Conservation (phyloP, 1,140 invertebrate genomes). For the Laupala kohalensis region DNA sequence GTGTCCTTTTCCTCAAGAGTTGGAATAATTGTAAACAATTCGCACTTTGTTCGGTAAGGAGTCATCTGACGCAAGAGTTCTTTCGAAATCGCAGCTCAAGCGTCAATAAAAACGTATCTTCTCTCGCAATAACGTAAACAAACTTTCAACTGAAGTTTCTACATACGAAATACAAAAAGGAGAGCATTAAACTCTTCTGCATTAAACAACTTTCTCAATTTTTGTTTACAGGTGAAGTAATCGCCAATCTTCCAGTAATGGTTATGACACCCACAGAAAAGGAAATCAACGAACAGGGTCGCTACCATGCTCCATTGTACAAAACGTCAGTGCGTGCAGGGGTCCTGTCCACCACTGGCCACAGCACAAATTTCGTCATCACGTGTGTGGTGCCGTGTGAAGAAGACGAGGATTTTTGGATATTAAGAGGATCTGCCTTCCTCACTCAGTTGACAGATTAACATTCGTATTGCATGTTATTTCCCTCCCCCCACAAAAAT, state of each 20-base stretch:
- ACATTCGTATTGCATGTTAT: neutral
- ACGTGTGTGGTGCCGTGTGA: slow-evolving; percentile 55
- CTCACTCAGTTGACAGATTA: slow-evolving; percentile 61
- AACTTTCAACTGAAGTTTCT: too few species aligned
- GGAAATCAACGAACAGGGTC: slow-evolving; percentile 39
- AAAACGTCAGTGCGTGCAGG: slow-evolving; percentile 75
- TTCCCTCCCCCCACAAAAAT: too few species aligned
- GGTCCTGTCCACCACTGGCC: slow-evolving; percentile 71
- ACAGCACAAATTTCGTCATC: slow-evolving; percentile 80
- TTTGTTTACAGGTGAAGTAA: slow-evolving; percentile 47
- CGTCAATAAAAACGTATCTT: too few species aligned
- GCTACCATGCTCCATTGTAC: slow-evolving; percentile 68
- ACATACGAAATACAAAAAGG: too few species aligned
- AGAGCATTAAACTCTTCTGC: too few species aligned
- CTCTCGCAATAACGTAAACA: too few species aligned
- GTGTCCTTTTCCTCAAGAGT: too few species aligned
- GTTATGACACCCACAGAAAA: slow-evolving; percentile 54
- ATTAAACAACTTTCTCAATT: neutral
- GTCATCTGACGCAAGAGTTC: too few species aligned
- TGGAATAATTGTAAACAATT: too few species aligned
- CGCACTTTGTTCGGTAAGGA: too few species aligned
- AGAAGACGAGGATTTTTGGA: slow-evolving; percentile 57
- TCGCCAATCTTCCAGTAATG: slow-evolving; percentile 58
- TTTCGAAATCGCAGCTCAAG: too few species aligned
- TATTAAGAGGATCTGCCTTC: slow-evolving; percentile 69